Conservation (phyloP, 2,113 vertebrate genomes). For the Marcusenius ussheri region DNA sequence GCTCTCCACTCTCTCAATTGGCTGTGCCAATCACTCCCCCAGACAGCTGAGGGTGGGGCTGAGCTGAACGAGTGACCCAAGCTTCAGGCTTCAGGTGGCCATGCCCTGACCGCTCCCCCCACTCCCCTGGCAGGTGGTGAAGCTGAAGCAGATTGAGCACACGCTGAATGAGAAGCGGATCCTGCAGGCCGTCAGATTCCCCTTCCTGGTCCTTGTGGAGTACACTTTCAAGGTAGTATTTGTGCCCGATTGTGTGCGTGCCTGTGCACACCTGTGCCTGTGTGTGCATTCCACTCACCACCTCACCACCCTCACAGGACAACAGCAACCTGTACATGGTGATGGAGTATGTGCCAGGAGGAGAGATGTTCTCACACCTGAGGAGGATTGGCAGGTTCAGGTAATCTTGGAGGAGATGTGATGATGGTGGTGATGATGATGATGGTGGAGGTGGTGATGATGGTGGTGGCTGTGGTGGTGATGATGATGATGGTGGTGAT, state of each 20-base stretch:
- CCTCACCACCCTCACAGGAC: constrained; percentile 56
- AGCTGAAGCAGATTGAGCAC: constrained; percentile 91
- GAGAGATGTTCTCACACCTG: constrained; percentile 90
- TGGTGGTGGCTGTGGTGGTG: too few species aligned
- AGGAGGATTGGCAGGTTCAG: constrained; percentile 84
- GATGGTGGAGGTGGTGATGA: too few species aligned
- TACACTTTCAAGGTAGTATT: constrained; percentile 81
- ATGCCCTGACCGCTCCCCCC: not conserved
- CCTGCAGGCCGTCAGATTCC: constrained; percentile 82
- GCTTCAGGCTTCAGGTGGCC: not conserved
- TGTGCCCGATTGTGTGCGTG: not conserved
- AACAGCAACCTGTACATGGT: constrained; percentile 90
- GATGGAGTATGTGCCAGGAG: constrained; percentile 86
- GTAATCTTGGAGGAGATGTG: constrained; percentile 39
- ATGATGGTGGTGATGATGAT: too few species aligned
- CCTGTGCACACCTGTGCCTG: not conserved
- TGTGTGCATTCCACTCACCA: not conserved
- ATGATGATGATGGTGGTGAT: too few species aligned
- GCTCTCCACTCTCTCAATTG: not conserved
- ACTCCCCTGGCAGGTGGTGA: constrained; percentile 66
- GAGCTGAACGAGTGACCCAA: not conserved
- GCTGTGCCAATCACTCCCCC: not conserved
- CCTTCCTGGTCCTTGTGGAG: constrained; percentile 80
- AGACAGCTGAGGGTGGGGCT: not conserved
- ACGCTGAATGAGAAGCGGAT: constrained; percentile 88